phyloP scores from a whole-genome alignment of 2,888 invertebrate species.

The Agelastica alni region DNA sequence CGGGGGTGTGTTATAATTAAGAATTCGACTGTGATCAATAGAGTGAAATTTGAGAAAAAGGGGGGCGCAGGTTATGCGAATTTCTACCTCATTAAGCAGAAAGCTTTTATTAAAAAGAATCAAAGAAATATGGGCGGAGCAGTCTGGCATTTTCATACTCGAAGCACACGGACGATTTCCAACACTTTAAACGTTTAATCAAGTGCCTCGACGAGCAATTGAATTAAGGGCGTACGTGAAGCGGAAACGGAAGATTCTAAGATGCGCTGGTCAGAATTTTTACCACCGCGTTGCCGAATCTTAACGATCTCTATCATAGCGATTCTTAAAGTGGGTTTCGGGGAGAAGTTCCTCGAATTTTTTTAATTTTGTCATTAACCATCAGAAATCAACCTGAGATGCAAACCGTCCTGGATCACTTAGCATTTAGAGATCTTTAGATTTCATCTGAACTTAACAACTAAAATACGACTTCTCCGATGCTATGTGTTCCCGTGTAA shows the following conservation, averaged over 20 bases:
- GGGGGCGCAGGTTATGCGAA: conserved; percentile 42
- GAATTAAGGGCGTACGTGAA: conserved; percentile 54
- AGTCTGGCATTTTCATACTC: conserved; percentile 45
- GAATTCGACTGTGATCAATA: conserved; percentile 55
- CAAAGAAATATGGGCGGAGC: conserved; percentile 59
- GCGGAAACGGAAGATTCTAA: conserved; percentile 44
- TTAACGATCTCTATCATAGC: too few species aligned
- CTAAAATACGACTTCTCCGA: too few species aligned
- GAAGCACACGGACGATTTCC: conserved; percentile 41
- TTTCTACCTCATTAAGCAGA: conserved; percentile 56
- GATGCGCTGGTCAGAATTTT: neutral
- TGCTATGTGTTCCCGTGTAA: too few species aligned
- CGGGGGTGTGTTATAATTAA: conserved; percentile 54
- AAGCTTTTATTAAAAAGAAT: conserved; percentile 60
- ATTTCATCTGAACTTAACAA: too few species aligned
- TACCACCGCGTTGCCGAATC: neutral
- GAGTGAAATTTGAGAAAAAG: conserved; percentile 37
- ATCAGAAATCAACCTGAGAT: too few species aligned
- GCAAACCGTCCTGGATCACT: too few species aligned
- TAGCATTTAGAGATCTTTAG: too few species aligned
- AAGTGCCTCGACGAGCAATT: conserved; percentile 48
- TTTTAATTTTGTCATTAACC: too few species aligned
- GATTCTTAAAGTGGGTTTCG: too few species aligned
- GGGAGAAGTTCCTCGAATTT: too few species aligned
- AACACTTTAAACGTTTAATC: conserved; percentile 53